Evolutionary conservation across 2,888 invertebrate genomes (phyloP), one percentile per base, ranked within the genome.

Genomic region (Catocala fraxini): DNA sequence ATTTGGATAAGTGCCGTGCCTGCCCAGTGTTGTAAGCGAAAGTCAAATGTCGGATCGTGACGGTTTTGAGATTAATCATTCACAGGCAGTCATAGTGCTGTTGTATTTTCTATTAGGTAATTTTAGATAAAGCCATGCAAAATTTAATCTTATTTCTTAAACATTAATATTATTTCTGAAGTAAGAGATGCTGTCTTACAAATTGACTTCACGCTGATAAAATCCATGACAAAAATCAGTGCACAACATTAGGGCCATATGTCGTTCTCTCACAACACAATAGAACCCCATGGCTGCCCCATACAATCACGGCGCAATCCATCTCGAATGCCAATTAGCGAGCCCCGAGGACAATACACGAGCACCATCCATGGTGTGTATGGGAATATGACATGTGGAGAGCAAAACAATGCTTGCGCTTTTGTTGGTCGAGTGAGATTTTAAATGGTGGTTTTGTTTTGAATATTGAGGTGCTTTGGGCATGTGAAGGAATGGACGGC

Each of bases 261-360:
- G 75, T 65, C 56, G 51, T n/a, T 25, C 42, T 58, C 54, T 49
- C 60, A 51, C 41, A 6, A 48, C 56, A 75, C 75, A 77, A 74
- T 68, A 46, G 61, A 15, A 13, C 56, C 56, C 56, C 33, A 47
- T 35, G 53, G 9, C 7, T 66, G 48, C 15, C 10, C 45, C 51
- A 51, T 39, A 57, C 69, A 80, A 82, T 79, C 77, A 72, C 63
- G 66, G 59, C 68, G 66, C 71, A 75, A 81, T 82, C 73, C 68
- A 79, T 82, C 81, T 80, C 75, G 54, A 12, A 60, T 71, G 77
- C 73, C 82, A 80, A 81, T 81, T 79, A 77, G 63, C 39, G 55
- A 48, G 47, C 74, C 63, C 68, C 65, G 59, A 60, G 64, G 59
- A 63, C 56, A 57, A 61, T 47, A 58, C 56, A 39, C 51, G 15